These are phyloP conservation scores for Baryphthengus martii DNA, from an alignment of 2,113 vertebrate genomes.

Conservation along the genomic window DNA sequence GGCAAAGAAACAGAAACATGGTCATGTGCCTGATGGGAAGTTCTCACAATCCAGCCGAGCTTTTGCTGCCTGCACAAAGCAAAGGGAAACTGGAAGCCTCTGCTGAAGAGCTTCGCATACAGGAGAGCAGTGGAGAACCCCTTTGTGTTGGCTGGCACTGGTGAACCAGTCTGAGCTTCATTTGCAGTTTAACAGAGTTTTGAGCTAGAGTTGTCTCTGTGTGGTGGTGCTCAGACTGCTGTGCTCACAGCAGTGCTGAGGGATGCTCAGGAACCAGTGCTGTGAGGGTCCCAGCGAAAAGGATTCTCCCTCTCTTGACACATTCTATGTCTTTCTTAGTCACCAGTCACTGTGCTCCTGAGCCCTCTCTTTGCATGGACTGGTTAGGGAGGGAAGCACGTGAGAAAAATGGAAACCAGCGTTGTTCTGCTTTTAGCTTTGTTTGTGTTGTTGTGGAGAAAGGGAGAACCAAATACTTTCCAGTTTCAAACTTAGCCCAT, in stretches of 20 bases:
- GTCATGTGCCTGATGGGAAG: background rate
- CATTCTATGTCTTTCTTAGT: rapidly evolving
- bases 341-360: rapidly evolving
- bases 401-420: background rate
- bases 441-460: background rate
- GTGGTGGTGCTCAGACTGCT: background rate
- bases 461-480: background rate
- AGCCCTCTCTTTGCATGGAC: background rate
- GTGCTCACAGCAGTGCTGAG: background rate
- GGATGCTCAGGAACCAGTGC: background rate
- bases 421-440: background rate
- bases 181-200: background rate
- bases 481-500: background rate
- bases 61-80: background rate
- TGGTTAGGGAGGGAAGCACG: background rate
- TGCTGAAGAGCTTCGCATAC: background rate
- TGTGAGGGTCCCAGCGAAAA: background rate
- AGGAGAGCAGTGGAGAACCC: background rate
- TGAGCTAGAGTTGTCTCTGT: background rate
- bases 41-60: background rate
- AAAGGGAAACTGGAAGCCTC: background rate
- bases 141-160: background rate
- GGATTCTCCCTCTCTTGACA: background rate
- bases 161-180: background rate
- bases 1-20: background rate